Base-by-base conservation (phyloP, 2,797 vertebrate species). In the Chiloscyllium punctatum region DNA sequence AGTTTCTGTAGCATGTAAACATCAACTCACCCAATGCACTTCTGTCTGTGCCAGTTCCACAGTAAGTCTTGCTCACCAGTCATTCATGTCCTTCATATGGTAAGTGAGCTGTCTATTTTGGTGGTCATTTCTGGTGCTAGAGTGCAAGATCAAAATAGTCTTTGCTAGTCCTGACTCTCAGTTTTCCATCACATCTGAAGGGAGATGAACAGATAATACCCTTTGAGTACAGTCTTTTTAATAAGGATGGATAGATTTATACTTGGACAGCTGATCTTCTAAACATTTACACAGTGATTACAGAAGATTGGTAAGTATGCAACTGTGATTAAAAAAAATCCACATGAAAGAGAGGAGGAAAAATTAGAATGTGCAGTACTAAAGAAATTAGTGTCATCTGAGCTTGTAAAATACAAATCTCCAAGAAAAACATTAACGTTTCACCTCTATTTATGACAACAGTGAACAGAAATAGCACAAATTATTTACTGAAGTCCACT, bases 381-480 rank as follows among this genome's bases (percentile, higher is more conserved):
- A 42, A 66, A 92, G 33, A 18, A 66, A 71, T 48, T 27, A 11
- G 3, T 94, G 53, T 48, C 57, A 94, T 94, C 66, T 71, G 66
- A 69, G 18, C 33, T 92, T 42, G 84, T n/a, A 91, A 68, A 16
- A 68, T 66, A 62, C 30, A 68, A 42, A 42, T 68, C 62, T 94
- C 53, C 53, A 90, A 90, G 87, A 48, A 48, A 84, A 48, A 48
- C 15, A 62, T 30, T 90, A 15, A 62, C 30, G 53, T 90, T 90
- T 53, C 30, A 30, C 72, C 2, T 9, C 72, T 30, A 90, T 6
- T 90, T 53, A 62, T 62, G 51, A 27, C 86, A 88, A 53, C 86
- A 90, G 30, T 90, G 53, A 62, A 90, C 87, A 90, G 27, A 90
- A 90, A 90, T 62, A 62, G 87, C 87, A 62, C 33, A 13, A 90